Evolutionary conservation across 1,140 invertebrate genomes (phyloP).

Genomic region (Magallana angulata): DNA sequence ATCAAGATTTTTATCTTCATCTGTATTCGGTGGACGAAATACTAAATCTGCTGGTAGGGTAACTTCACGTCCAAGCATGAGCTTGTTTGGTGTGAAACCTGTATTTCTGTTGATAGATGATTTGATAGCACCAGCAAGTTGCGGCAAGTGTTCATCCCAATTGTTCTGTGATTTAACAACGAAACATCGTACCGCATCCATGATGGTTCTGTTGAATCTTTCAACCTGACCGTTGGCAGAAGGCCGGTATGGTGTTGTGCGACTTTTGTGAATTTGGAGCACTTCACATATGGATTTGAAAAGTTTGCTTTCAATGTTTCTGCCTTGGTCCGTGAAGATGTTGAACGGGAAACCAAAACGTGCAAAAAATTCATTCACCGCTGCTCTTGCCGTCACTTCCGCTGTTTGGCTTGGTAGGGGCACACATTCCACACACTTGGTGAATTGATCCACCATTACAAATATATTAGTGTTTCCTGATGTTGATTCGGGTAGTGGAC

Average conservation of each 20-base stretch:
- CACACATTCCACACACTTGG: constrained; percentile 40
- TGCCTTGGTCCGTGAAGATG: constrained; percentile 48
- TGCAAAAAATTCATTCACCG: constrained; percentile 45
- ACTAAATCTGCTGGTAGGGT: constrained; percentile 20
- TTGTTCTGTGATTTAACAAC: neutral
- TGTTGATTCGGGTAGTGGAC: constrained; percentile 2
- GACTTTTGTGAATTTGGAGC: constrained; percentile 46
- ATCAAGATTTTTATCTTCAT: neutral
- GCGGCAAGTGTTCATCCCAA: constrained; percentile 10
- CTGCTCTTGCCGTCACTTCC: constrained; percentile 3
- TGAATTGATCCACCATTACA: constrained; percentile 27
- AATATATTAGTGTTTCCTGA: constrained; percentile 44
- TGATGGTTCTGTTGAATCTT: constrained; percentile 47
- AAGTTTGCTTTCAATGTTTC: constrained; percentile 44
- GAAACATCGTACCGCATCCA: constrained; percentile 48
- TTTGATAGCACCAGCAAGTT: neutral
- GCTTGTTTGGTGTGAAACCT: constrained; percentile 30
- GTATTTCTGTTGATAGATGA: constrained; percentile 21
- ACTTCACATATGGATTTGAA: constrained; percentile 45
- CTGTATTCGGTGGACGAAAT: neutral
- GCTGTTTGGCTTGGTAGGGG: constrained; percentile 41
- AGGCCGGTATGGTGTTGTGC: constrained; percentile 53
- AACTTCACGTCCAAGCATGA: constrained; percentile 33
- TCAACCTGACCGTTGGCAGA: constrained; percentile 54
- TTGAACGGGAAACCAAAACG: constrained; percentile 50